Evolutionary conservation across 1,140 invertebrate genomes (phyloP), one percentile per base, ranked within the genome.

Genomic region (Medauroidea extradentata): DNA sequence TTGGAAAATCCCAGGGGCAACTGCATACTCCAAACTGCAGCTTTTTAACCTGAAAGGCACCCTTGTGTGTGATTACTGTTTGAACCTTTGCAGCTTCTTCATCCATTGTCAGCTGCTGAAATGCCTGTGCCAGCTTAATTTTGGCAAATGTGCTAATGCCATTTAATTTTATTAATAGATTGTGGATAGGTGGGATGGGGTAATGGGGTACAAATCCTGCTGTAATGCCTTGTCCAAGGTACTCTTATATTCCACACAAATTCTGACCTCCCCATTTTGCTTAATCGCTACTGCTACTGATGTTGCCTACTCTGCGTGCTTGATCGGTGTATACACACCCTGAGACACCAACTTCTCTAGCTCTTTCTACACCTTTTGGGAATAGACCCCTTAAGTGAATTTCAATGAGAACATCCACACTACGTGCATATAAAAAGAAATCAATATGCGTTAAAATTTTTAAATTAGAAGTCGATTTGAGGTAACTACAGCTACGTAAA

Each of bases 1-100:
- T 64, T 78, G 77, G 59, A 69, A 79, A 27, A 76, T 76, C 18
- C 71, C 74, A 21, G 73, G 75, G 41, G 71, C 71, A 14, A 70
- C 67, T n/a, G 25, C 69, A 65, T 8, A 80, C 69, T 2, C 79
- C 77, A 66, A 78, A 81, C 13, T 71, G 71, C 57, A 83, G 57
- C 7, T 76, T 53, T 24, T 75, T 75, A 18, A 78, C 75, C 7
- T 65, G 61, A 63, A 71, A 81, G 14, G 79, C 53, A 5, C 80
- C 78, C 48, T 69, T 69, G 19, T 73, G 75, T 24, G 74, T 78
- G 48, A 71, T 72, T 57, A 62, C 51, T 18, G 49, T 64, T n/a
- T 23, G 56, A 23, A 52, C 46, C 14, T n/a, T 34, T 13, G 19
- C 19, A 7, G 58, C 61, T 0, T 38, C 46, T 2, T 74, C 68